These are phyloP conservation scores for Sarcophaga rosellei DNA, from an alignment of 2,888 invertebrate genomes.

Conservation along the genomic window DNA sequence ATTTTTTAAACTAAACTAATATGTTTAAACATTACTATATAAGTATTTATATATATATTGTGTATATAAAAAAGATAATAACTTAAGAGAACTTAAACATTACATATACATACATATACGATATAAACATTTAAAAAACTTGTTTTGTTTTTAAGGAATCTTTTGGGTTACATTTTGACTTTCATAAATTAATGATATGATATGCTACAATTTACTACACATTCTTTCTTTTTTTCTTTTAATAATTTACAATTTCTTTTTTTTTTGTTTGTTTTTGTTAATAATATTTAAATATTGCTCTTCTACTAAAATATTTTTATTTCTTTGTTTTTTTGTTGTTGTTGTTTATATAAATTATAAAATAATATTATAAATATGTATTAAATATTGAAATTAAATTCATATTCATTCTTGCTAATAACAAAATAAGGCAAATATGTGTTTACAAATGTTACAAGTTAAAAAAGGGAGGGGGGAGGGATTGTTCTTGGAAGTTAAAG, in stretches of 20 bases:
- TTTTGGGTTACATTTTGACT: conserved; percentile 25
- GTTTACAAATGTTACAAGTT: conserved; percentile 3
- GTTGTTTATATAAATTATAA: neutral
- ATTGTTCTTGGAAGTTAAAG: neutral
- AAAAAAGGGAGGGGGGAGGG: neutral
- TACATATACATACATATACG: conserved; percentile 28
- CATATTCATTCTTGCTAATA: neutral
- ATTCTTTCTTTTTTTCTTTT: conserved; percentile 14
- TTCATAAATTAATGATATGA: conserved; percentile 47
- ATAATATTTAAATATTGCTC: no score
- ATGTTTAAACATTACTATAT: conserved; percentile 6
- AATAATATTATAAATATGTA: conserved; percentile 5
- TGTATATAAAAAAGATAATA: neutral
- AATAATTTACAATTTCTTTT: conserved; percentile 11
- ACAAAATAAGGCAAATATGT: conserved; percentile 55
- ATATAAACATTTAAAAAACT: conserved; percentile 8
- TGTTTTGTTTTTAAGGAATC: conserved; percentile 29
- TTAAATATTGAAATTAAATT: conserved; percentile 7
- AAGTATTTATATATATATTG: conserved; percentile 3
- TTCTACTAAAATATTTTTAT: no score
- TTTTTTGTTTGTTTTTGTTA: no score
- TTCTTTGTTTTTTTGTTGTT: no score
- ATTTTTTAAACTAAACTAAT: conserved; percentile 36
- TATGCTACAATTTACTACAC: conserved; percentile 62
- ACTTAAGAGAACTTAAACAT: neutral